Conservation (phyloP, 1,140 invertebrate genomes). For the Musca domestica region DNA sequence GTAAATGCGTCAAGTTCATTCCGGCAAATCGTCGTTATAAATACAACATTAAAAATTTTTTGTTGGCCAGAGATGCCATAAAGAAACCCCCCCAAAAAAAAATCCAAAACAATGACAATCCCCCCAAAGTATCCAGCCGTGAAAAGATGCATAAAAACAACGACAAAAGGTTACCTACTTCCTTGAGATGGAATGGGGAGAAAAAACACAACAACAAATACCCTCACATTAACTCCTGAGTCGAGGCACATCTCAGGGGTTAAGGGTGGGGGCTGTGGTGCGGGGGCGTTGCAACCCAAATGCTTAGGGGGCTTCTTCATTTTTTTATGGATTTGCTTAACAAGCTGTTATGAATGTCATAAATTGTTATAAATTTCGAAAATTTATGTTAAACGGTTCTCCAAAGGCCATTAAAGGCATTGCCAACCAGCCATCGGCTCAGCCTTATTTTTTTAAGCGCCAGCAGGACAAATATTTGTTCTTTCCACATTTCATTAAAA, state of each 20-base stretch:
- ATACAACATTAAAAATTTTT: constrained; percentile 3
- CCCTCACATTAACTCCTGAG: no score
- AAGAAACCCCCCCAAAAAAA: background rate
- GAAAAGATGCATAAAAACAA: constrained; percentile 15
- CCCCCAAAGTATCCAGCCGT: constrained; percentile 15
- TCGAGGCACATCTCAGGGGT: no score
- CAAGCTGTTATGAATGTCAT: constrained; percentile 21
- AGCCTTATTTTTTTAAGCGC: background rate
- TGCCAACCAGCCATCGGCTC: background rate
- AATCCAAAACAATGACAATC: constrained; percentile 17
- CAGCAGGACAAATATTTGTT: constrained; percentile 2
- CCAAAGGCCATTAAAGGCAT: constrained; percentile 10
- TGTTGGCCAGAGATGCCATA: background rate
- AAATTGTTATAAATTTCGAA: constrained; percentile 19
- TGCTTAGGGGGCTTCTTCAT: constrained; percentile 2
- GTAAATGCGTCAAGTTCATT: constrained; percentile 19
- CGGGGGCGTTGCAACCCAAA: no score
- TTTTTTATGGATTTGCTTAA: constrained; percentile 20
- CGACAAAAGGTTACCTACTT: constrained; percentile 12
- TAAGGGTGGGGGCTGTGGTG: no score
- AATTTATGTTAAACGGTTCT: constrained; percentile 15
- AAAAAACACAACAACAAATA: background rate
- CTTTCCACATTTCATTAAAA: background rate
- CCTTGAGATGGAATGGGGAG: background rate
- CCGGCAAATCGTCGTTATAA: constrained; percentile 15